These are phyloP conservation scores for Alfaro cultratus DNA, from an alignment of 2,797 vertebrate species.

Conservation along the genomic window DNA sequence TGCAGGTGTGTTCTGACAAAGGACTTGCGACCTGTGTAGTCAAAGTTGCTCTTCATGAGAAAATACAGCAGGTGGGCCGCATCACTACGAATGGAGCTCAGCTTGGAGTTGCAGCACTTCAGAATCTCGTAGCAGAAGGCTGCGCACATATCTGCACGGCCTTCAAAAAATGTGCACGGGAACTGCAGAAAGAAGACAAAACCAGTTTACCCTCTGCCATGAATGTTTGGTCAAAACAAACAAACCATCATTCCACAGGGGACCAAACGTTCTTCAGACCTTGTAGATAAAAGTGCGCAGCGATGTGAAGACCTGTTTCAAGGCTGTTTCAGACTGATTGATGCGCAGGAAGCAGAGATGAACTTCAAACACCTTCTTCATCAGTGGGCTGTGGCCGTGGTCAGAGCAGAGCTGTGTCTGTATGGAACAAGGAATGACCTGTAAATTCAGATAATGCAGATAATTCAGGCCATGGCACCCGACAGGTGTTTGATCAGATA, in stretches of 20 bases:
- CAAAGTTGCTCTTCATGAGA: conserved; percentile 98
- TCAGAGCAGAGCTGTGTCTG: conserved; percentile 93
- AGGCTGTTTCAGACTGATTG: conserved; percentile 94
- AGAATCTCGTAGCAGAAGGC: conserved; percentile 96
- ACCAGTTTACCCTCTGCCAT: neutral
- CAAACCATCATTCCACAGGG: neutral
- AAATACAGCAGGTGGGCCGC: conserved; percentile 97
- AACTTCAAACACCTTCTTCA: conserved; percentile 98
- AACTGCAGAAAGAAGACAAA: conserved; percentile 79
- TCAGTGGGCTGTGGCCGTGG: conserved; percentile 94
- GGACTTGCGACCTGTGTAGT: conserved; percentile 95
- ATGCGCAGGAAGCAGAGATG: conserved; percentile 96
- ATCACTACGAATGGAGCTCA: conserved; percentile 93
- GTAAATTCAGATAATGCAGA: neutral
- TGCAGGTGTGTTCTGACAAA: conserved; percentile 93
- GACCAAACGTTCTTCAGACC: conserved; percentile 72
- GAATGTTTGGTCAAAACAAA: neutral
- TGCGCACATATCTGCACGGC: conserved; percentile 96
- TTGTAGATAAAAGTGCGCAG: conserved; percentile 95
- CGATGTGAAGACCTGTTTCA: conserved; percentile 95
- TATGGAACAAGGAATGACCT: conserved; percentile 30
- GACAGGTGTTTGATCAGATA: conserved; percentile 52
- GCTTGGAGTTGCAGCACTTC: conserved; percentile 97
- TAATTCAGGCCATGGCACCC: neutral
- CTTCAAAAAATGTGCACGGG: conserved; percentile 95